Evolutionary conservation across 37 sponge, comb jelly and placozoan genomes (phyloP), one percentile per base, ranked within the genome.

Genomic region (Axinella damicornis): DNA sequence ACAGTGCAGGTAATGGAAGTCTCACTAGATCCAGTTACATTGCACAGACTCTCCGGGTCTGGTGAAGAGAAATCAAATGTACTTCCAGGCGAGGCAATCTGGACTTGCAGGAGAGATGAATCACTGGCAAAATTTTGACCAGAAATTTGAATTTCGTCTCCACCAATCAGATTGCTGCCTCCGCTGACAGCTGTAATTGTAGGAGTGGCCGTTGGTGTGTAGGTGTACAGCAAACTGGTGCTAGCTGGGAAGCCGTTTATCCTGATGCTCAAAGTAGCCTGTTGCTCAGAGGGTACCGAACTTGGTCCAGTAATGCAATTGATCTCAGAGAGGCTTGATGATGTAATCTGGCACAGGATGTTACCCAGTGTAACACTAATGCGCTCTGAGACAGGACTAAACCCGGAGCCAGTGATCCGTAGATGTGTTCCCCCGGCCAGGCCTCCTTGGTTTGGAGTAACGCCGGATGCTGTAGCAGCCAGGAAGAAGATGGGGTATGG

Each of bases 391-490:
- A 81, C 19, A 21, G 28, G 53, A 52, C 87, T 85, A 67, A 94
- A 94, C 15, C 87, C 91, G 15, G 77, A 71, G 16, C 94, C 94
- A 15, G 36, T 31, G 6, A 94, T 52, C 20, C 71, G 71, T 36
- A 94, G 73, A 0, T 28, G 35, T 9, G 94, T 90, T 11, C 91
- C 90, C 30, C 94, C 94, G 6, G 53, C 84, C 17, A 94, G 32
- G 39, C 94, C 86, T 0, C 91, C 91, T 27, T 32, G n/a, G 5
- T 56, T 54, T 24, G 91, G 94, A 27, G 72, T 46, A 13, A 94
- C 37, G 31, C 41, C 21, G 39, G 30, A 21, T 35, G 80, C 78
- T 24, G 40, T 76, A 72, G 65, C 76, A 33, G 73, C 60, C 34
- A 91, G 53, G 57, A 73, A 71, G 19, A 91, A 30, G 0, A 28